A percentile compares a stretch with the other conserved stretches of the same genome.
Conservation (phyloP, 1,140 invertebrate species). For the Drosophila sulfurigaster region DNA sequence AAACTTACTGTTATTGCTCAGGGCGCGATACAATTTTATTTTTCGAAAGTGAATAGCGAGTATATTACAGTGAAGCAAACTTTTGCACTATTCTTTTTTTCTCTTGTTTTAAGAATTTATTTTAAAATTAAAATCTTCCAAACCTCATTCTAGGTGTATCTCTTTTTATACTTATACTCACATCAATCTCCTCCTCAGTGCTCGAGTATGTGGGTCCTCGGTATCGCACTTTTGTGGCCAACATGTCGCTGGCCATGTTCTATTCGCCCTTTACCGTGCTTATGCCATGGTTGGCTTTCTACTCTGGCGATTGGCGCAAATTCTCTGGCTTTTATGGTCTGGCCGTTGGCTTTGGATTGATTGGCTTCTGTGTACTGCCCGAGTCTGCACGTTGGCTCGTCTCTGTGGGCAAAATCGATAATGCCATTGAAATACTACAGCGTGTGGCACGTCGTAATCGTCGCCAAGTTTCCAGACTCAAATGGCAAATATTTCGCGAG, state of each 20-base stretch:
- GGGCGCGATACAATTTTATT: too few relatives aligned
- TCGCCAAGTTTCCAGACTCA: constrained; percentile 88
- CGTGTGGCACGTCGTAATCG: constrained; percentile 92
- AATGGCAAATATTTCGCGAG: constrained; percentile 89
- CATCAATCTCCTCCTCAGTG: constrained; percentile 86
- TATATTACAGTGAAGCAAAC: too few relatives aligned
- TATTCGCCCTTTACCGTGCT: constrained; percentile 91
- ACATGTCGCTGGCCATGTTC: constrained; percentile 94
- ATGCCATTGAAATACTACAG: constrained; percentile 90
- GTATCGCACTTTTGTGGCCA: constrained; percentile 93
- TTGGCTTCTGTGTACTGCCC: constrained; percentile 90
- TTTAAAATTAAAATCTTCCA: background rate
- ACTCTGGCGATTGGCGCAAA: constrained; percentile 89
- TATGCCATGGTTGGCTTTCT: constrained; percentile 92
- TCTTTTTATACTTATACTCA: too few relatives aligned
- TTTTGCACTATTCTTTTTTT: too few relatives aligned
- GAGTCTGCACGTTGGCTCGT: constrained; percentile 94
- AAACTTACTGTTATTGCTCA: too few relatives aligned
- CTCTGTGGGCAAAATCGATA: constrained; percentile 91
- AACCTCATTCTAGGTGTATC: background rate
- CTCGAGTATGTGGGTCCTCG: constrained; percentile 94
- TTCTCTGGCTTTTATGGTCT: constrained; percentile 89
- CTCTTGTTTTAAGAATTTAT: background rate
- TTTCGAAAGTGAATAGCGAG: too few relatives aligned
- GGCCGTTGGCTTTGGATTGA: constrained; percentile 88